phyloP scores from a whole-genome alignment of 1,140 invertebrate genomes.

The Alviniconcha marisindica region DNA sequence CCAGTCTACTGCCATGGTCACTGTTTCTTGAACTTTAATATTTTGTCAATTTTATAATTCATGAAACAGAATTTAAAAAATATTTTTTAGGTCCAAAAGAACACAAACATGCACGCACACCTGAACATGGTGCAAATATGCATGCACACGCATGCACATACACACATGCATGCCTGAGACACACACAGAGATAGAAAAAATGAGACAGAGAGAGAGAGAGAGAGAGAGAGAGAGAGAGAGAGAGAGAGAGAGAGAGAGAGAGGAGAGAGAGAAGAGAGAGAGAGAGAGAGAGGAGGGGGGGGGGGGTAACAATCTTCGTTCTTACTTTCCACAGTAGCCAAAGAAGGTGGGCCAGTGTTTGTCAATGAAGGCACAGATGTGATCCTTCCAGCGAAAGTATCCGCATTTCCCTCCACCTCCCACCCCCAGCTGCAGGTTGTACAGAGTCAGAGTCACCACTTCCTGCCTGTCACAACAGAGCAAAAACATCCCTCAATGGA shows the following conservation, averaged over 20 bases:
- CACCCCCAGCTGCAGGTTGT: conserved; percentile 73
- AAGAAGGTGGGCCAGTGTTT: conserved; percentile 72
- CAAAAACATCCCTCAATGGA: too few species aligned
- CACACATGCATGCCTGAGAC: too few species aligned
- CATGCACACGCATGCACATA: too few species aligned
- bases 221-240: background rate
- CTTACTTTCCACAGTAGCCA: conserved; percentile 64
- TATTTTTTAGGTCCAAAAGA: too few species aligned
- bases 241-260: background rate
- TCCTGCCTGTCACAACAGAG: conserved; percentile 60
- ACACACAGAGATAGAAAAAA: too few species aligned
- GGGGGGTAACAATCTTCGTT: background rate
- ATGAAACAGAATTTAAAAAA: too few species aligned
- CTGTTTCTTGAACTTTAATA: too few species aligned
- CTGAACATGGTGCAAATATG: too few species aligned
- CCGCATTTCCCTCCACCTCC: conserved; percentile 68
- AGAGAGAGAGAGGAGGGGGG: background rate
- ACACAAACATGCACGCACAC: too few species aligned
- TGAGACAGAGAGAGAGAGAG: background rate
- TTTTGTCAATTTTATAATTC: too few species aligned
- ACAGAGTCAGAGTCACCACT: conserved; percentile 69
- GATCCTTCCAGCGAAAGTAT: conserved; percentile 73
- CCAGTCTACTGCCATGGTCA: too few species aligned
- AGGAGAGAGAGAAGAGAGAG: background rate
- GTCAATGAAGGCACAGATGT: conserved; percentile 74